Evolutionary conservation across 2,113 vertebrate genomes (phyloP), one percentile per base, ranked within the genome.

Genomic region (Ammodytes marinus): DNA sequence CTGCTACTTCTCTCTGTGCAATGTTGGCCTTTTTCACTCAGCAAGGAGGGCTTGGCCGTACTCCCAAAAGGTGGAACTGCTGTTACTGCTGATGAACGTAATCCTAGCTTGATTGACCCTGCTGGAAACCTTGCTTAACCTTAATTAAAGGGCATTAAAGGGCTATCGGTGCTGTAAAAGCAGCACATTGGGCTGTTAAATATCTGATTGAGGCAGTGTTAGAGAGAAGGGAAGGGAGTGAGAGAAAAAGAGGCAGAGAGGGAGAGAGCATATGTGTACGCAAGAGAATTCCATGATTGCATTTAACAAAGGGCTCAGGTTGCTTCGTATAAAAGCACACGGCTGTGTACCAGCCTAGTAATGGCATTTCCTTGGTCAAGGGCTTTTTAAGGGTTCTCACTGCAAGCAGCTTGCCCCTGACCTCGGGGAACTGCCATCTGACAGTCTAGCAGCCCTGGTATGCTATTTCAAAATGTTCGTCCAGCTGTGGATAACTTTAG

Each of bases 71-170:
- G 45, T 75, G 68, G 27, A 57, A 2, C 50, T 27, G 6, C 49
- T 55, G 8, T 61, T 45, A 74, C 13, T 45, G 54, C 40, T 69
- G 59, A 85, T 77, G 53, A 84, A 80, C 90, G 80, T 84, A 90
- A 88, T 57, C 40, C 77, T 72, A 63, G 70, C 78, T 71, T 83
- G 70, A 83, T 61, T 85, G 88, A 88, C 83, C 83, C 54, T 14
- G 55, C 67, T 75, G 65, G 76, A 92, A 91, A 92, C 85, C 83
- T 81, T 79, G 73, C 71, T 77, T 89, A 90, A 91, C 86, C 86
- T 88, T 87, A 73, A 79, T 85, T 87, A 84, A 77, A 69, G 76
- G 81, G 46, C 85, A 86, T 27, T 54, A 79, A 42, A 52, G 60
- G 65, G 47, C 67, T 79, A 77, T 39, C 42, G 71, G 78, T 73